These are phyloP conservation scores for Fratercula arctica DNA, from an alignment of 2,797 vertebrate species.

Conservation along the genomic window DNA sequence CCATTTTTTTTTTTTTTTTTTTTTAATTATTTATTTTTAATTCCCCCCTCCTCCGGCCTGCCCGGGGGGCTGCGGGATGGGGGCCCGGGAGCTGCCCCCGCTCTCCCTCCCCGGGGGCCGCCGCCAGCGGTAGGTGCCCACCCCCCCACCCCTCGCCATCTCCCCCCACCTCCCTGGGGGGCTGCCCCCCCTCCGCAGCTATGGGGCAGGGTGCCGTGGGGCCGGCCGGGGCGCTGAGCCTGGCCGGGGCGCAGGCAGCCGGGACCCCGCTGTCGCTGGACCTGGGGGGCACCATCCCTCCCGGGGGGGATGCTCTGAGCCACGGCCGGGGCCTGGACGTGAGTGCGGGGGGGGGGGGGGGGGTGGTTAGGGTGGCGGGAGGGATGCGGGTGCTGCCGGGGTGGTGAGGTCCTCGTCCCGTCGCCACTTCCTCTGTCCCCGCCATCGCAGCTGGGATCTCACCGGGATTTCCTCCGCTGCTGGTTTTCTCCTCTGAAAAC, in stretches of 20 bases:
- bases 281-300: not conserved
- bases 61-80: not conserved
- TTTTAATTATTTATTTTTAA: not conserved
- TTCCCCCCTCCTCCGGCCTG: not conserved
- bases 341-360: not conserved
- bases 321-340: not conserved
- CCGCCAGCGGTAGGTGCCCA: not conserved
- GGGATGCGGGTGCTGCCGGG: not conserved
- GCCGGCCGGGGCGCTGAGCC: not conserved
- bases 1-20: too few species aligned
- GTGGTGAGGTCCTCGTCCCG: not conserved
- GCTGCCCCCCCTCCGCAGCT: not conserved
- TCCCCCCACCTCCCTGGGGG: too few species aligned
- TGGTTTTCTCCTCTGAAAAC: not conserved
- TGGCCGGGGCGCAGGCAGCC: not conserved
- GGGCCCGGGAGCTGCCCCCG: not conserved
- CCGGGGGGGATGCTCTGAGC: not conserved
- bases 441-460: not conserved
- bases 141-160: too few species aligned
- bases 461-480: not conserved
- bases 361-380: accelerated
- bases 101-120: too few species aligned
- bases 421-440: not conserved
- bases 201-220: not conserved
- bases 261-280: not conserved